Base-by-base conservation (phyloP, 2,797 vertebrate genomes). In the Hozukius guyotensis region DNA sequence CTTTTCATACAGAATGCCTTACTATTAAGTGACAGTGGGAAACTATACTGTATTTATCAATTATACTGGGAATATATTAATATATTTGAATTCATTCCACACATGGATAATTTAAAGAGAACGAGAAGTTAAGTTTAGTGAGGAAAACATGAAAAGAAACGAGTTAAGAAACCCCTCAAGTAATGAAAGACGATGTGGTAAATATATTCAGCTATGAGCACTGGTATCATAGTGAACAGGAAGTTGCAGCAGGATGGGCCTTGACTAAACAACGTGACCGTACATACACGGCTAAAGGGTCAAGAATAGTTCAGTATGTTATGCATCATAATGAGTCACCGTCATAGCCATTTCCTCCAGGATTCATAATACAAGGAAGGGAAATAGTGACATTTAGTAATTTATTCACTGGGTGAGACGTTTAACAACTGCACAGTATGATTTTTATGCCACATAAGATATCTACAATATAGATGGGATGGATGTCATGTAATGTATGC, bases 161-260 rank as follows among this genome's bases (percentile, higher is more conserved):
- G 0, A 18, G 46, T 49, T 20, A 8, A 62, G 22, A 46, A 24
- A 7, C 7, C 8, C 8, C 25, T 20, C 4, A 1, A 46, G 14
- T 61, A 13, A 2, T 27, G 5, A 57, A 29, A 31, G 8, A 49
- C 13, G 16, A 60, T 71, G 32, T 79, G 57, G 34, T 59, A 57
- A 72, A 55, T 32, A 22, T 12, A 78, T 77, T 78, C 32, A 42
- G 1, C 20, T 64, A 5, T 71, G n/a, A 72, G n/a, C 5, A 0
- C 3, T 57, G 29, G 0, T 18, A 11, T 70, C 16, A 75, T 2
- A 3, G 27, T 52, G 27, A 61, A 66, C 25, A 42, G 83, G 89
- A 92, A 88, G 83, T 59, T 9, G 32, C 18, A 24, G 69, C 79
- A 88, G 84, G 83, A 89, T 61, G 87, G 83, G 62, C 85, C 57